Conservation (phyloP, 2,888 invertebrate genomes). For the Trichopoda pennipes region DNA sequence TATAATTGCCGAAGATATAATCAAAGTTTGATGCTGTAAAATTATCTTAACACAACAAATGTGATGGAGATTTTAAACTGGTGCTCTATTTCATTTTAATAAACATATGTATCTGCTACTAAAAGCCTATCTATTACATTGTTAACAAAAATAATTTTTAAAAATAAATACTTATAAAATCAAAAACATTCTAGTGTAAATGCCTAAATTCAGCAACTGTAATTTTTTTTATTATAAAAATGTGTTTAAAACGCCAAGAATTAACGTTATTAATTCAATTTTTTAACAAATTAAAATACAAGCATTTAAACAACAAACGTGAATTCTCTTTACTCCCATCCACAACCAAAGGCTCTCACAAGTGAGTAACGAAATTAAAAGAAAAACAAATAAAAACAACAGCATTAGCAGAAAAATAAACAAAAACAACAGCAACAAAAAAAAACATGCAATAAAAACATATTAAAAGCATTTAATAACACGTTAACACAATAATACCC, state of each 20-base stretch:
- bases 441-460: constrained; percentile 44
- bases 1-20: too few species aligned
- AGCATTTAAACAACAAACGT: not conserved
- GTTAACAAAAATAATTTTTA: too few species aligned
- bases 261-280: not conserved
- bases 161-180: too few species aligned
- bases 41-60: too few species aligned
- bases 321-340: constrained; percentile 43
- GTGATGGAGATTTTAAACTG: too few species aligned
- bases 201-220: too few species aligned
- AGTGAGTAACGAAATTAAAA: constrained; percentile 43
- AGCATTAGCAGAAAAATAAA: not conserved
- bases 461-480: constrained; percentile 58
- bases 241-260: too few species aligned
- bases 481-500: constrained; percentile 52
- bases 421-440: constrained; percentile 6
- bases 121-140: too few species aligned
- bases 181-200: too few species aligned
- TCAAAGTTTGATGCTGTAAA: too few species aligned
- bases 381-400: constrained; percentile 10
- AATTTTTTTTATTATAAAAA: not conserved
- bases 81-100: too few species aligned
- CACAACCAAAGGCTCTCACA: constrained; percentile 33
- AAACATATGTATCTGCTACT: too few species aligned
- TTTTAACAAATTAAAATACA: not conserved